Conservation (phyloP, 2,113 vertebrate species). For the Octodon degus region DNA sequence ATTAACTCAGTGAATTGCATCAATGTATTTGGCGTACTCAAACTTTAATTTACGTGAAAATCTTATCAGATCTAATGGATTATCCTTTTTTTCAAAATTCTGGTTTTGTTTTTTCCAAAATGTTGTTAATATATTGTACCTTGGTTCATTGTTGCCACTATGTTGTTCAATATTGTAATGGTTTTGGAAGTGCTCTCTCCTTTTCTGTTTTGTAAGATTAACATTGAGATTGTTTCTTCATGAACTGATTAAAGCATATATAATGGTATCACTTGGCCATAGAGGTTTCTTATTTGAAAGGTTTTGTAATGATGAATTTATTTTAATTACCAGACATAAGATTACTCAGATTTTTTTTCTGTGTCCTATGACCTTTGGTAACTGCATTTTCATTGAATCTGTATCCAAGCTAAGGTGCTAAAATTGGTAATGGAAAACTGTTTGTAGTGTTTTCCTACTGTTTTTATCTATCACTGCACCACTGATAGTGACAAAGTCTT, state of each 20-base stretch:
- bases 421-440: conserved; percentile 15
- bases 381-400: not conserved
- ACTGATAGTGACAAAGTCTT: not conserved
- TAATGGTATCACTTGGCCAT: not conserved
- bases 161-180: not conserved
- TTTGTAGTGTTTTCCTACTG: not conserved
- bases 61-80: not conserved
- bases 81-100: not conserved
- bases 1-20: not conserved
- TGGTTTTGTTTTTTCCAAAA: conserved; percentile 19
- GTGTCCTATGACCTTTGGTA: not conserved
- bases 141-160: not conserved
- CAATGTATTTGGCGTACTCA: not conserved
- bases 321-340: not conserved
- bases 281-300: not conserved
- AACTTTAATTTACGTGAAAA: not conserved
- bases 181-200: not conserved
- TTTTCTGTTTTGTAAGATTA: not conserved
- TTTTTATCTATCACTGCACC: not conserved
- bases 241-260: not conserved
- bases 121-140: not conserved
- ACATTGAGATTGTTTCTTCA: not conserved
- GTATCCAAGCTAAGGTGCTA: not conserved
- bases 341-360: not conserved
- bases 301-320: not conserved